Evolutionary conservation across 2,113 vertebrate species (phyloP).

Genomic region (Gila orcuttii): DNA sequence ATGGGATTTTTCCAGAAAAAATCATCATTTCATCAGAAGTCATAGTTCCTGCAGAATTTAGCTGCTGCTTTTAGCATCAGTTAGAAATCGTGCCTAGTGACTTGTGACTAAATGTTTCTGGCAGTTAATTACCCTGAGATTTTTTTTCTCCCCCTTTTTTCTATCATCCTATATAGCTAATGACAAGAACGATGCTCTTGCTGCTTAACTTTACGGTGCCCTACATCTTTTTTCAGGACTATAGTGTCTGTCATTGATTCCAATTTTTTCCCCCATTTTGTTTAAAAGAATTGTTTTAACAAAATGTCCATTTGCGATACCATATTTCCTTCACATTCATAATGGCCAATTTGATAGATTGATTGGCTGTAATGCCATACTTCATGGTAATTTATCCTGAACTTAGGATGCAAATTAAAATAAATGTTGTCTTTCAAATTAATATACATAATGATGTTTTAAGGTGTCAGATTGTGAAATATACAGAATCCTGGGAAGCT

Average conservation of each 20-base stretch:
- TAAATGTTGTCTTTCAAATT: background rate
- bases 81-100: slow-evolving; percentile 52
- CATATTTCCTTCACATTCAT: too few relatives aligned
- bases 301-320: background rate
- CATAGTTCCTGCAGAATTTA: slow-evolving; percentile 56
- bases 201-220: background rate
- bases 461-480: background rate
- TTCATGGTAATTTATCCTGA: background rate
- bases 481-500: background rate
- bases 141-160: too few relatives aligned
- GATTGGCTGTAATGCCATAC: background rate
- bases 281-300: background rate
- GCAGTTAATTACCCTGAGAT: slow-evolving; percentile 68
- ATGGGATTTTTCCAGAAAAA: too few relatives aligned
- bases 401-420: background rate
- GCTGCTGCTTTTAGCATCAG: slow-evolving; percentile 62
- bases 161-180: background rate
- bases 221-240: background rate
- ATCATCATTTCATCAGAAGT: slow-evolving; percentile 18
- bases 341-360: background rate
- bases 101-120: slow-evolving; percentile 67
- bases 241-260: background rate
- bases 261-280: background rate
- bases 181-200: background rate
- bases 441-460: background rate